phyloP scores from a whole-genome alignment of 2,797 vertebrate genomes.

The Pangasius macronema region DNA sequence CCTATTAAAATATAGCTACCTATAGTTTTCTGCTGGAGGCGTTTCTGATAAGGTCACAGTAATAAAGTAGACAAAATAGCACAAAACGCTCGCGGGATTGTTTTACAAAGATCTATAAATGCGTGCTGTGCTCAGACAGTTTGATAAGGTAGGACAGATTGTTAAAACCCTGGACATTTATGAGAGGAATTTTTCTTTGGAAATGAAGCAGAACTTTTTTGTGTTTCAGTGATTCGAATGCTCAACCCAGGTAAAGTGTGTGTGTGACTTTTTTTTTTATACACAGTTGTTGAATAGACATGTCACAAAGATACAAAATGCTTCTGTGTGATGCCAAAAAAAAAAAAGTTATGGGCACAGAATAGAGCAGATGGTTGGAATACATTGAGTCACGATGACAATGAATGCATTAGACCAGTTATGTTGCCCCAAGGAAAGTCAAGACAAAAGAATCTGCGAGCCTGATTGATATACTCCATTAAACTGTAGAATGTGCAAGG shows the following conservation, averaged over 20 bases:
- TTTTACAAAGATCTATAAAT: slow-evolving; percentile 14
- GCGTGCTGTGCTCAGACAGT: not conserved
- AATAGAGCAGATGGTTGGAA: slow-evolving; percentile 59
- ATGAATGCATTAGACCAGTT: slow-evolving; percentile 54
- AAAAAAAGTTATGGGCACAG: slow-evolving; percentile 39
- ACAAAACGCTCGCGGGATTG: not conserved
- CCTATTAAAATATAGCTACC: slow-evolving; percentile 13
- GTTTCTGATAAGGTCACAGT: slow-evolving; percentile 20
- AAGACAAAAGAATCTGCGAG: slow-evolving; percentile 47
- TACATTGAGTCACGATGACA: slow-evolving; percentile 56
- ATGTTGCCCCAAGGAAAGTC: slow-evolving; percentile 56
- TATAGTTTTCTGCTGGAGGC: slow-evolving; percentile 10
- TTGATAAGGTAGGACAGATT: not conserved
- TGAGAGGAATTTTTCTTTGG: not conserved
- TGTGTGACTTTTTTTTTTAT: slow-evolving; percentile 4
- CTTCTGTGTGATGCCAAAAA: slow-evolving; percentile 31
- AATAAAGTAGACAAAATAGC: slow-evolving; percentile 13
- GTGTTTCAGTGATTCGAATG: not conserved
- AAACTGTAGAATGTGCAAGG: slow-evolving; percentile 25
- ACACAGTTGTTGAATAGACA: slow-evolving; percentile 32
- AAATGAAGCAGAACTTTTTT: not conserved
- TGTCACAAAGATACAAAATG: slow-evolving; percentile 27
- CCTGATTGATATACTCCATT: slow-evolving; percentile 49
- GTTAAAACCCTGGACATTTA: not conserved
- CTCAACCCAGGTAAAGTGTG: not conserved